Percentiles rank a stretch among this genome's conserved stretches.
Conservation (phyloP, 1,140 invertebrate genomes). For the Aphelenchoides fujianensis region DNA sequence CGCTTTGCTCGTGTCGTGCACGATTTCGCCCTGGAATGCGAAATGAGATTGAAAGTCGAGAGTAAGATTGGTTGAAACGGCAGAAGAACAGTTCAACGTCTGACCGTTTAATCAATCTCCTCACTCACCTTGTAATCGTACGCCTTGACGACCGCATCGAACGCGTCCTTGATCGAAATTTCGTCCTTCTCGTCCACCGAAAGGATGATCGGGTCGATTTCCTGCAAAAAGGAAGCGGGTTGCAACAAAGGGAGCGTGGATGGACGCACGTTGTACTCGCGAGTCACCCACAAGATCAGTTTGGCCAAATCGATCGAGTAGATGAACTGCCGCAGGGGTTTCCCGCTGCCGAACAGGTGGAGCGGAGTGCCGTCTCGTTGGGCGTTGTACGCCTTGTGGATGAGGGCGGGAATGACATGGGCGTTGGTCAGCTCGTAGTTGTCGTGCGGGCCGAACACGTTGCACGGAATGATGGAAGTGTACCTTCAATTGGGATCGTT, state of each 20-base stretch:
- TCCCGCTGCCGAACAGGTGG: conserved; percentile 79
- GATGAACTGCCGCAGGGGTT: conserved; percentile 91
- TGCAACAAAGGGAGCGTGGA: no score
- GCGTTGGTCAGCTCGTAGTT: conserved; percentile 82
- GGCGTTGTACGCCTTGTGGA: conserved; percentile 71
- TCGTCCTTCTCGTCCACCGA: conserved; percentile 61
- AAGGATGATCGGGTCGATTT: conserved; percentile 61
- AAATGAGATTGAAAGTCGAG: conserved; percentile 1
- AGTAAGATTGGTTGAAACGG: neutral
- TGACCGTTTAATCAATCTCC: no score
- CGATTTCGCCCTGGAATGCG: conserved; percentile 51
- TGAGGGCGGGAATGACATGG: conserved; percentile 81
- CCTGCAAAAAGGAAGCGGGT: no score
- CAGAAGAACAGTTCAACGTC: no score
- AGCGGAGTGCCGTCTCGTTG: conserved; percentile 66
- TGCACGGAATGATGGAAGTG: conserved; percentile 93
- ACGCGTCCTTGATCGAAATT: conserved; percentile 59
- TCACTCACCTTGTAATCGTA: conserved; percentile 57
- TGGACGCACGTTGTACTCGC: conserved; percentile 55
- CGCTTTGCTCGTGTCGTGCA: conserved; percentile 75
- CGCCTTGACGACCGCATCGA: conserved; percentile 59
- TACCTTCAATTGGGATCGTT: conserved; percentile 77
- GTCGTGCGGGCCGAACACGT: conserved; percentile 91
- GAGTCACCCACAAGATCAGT: conserved; percentile 80
- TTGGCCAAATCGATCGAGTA: conserved; percentile 88